These are phyloP conservation scores for Yoshiicerus persimilis DNA, from an alignment of 1,140 invertebrate genomes.

Conservation along the genomic window DNA sequence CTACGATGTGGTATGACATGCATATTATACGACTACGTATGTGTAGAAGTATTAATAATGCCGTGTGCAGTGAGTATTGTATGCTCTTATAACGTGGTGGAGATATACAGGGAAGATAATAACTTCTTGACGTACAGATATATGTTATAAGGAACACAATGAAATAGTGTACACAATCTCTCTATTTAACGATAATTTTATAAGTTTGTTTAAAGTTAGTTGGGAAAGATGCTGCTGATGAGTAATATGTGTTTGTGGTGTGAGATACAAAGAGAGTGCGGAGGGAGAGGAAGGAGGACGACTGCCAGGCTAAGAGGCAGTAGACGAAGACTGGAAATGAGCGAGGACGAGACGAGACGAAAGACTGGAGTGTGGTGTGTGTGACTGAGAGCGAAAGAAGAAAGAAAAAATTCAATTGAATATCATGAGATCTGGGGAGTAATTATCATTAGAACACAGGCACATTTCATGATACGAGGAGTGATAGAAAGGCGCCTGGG, in stretches of 20 bases:
- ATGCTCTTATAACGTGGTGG: not conserved
- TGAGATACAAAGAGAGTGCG: not conserved
- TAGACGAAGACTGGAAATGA: not conserved
- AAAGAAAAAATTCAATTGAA: conserved; percentile 42
- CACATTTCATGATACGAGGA: conserved; percentile 43
- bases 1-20: not conserved
- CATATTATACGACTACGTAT: too few relatives aligned
- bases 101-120: not conserved
- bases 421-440: conserved; percentile 44
- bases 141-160: not conserved
- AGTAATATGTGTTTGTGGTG: not conserved
- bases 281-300: too few relatives aligned
- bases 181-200: not conserved
- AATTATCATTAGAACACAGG: conserved; percentile 48
- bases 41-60: not conserved
- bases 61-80: not conserved
- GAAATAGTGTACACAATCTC: not conserved
- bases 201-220: not conserved
- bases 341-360: not conserved
- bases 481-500: conserved; percentile 49
- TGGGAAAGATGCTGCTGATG: not conserved
- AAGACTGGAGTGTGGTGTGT: not conserved
- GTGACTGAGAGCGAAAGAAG: not conserved
- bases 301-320: too few relatives aligned
- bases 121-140: not conserved